These are phyloP conservation scores for Embidobia sp. DNA, from an alignment of 2,888 invertebrate genomes.

Conservation along the genomic window DNA sequence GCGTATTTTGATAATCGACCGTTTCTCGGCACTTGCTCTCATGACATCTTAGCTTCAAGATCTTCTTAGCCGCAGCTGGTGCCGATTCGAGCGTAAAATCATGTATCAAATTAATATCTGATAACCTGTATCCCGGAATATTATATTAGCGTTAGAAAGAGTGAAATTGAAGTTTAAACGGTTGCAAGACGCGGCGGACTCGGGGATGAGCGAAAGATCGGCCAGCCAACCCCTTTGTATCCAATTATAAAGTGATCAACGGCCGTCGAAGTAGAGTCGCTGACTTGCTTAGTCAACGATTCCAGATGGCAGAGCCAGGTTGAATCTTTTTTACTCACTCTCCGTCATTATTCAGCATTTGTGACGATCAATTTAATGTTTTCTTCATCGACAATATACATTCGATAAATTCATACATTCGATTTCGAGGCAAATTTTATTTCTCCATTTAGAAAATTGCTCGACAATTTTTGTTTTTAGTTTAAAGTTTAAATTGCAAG, in stretches of 20 bases:
- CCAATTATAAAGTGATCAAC: constrained; percentile 77
- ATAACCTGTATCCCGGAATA: constrained; percentile 65
- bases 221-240: constrained; percentile 68
- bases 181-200: constrained; percentile 59
- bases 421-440: constrained; percentile 4
- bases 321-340: constrained; percentile 48
- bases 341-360: constrained; percentile 50
- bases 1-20: constrained; percentile 63
- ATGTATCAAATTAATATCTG: constrained; percentile 74
- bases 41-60: constrained; percentile 55
- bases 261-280: constrained; percentile 65
- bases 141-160: constrained; percentile 59
- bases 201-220: constrained; percentile 57
- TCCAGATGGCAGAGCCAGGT: constrained; percentile 72
- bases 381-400: constrained; percentile 20
- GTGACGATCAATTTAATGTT: constrained; percentile 40
- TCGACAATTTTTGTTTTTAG: not conserved
- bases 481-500: not conserved
- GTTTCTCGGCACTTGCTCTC: constrained; percentile 31
- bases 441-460: constrained; percentile 25
- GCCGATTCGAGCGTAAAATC: constrained; percentile 70
- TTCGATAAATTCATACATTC: constrained; percentile 15
- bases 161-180: constrained; percentile 69
- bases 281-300: constrained; percentile 72
- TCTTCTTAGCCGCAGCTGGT: constrained; percentile 66